Evolutionary conservation across 2,113 vertebrate genomes (phyloP), one percentile per base, ranked within the genome.

Genomic region (Poecilia latipinna): DNA sequence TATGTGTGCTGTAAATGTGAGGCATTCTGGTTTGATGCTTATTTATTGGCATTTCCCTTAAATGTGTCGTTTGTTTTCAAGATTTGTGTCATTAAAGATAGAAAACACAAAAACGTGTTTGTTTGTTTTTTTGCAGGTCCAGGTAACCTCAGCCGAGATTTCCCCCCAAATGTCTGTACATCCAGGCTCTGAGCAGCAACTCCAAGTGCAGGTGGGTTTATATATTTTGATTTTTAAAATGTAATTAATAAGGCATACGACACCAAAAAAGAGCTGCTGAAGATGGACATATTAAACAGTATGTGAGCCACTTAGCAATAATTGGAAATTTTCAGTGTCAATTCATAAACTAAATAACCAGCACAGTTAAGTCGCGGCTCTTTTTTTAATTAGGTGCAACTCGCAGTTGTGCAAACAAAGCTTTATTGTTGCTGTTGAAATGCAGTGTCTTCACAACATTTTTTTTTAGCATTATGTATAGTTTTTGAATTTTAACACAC

Each of bases 91-190:
- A 24, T 24, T 19, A 51, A 1, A 22, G 19, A 19, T 22, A 8
- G 19, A 12, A 48, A 28, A 28, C 1, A 28, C 28, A 28, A 28
- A 28, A 1, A 28, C 28, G 1, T 28, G 28, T 28, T 54, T 54
- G 7, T 19, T 48, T 7, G 22, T 88, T 33, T 72, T 54, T 11
- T 69, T 88, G 73, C 94, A 96, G 90, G 93, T 93, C 24, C 94
- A 95, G 85, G 92, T 95, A 86, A 93, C 5, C 65, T 95, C 94
- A 8, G 94, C 97, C 67, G 97, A 99, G 87, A 96, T 99, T 72
- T 97, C 97, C 13, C 96, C 97, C 0, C 97, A 99, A 78, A 94
- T 98, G 76, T 88, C 92, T 77, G 96, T 97, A 68, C 97, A 98
- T 74, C 96, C 96, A 75, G 95, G 95, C 31, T 90, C 97, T 0